Evolutionary conservation across 92 coral and sea anemone species (phyloP).

Genomic region (Phymanthus crucifer): DNA sequence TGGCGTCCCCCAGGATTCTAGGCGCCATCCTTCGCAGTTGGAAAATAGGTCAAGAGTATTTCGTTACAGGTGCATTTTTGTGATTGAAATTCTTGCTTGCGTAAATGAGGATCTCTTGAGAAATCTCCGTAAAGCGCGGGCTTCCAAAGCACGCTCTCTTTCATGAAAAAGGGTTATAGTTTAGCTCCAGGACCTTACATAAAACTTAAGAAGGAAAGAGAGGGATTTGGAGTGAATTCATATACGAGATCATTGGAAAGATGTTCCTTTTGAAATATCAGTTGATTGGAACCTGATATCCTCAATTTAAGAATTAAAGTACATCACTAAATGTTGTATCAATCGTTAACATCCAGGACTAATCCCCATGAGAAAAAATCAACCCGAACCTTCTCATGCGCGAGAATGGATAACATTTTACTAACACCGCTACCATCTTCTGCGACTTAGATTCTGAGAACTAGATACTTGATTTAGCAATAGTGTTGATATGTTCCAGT

Average conservation of each 20-base stretch:
- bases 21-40: constrained; percentile 36
- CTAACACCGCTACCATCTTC: not conserved
- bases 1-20: constrained; percentile 3
- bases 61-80: constrained; percentile 48
- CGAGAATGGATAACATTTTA: not conserved
- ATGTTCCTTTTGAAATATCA: not conserved
- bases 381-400: not conserved
- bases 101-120: constrained; percentile 17
- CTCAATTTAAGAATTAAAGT: not conserved
- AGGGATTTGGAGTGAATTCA: not conserved
- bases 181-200: not conserved
- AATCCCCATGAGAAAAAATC: constrained; percentile 5
- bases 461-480: not conserved
- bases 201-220: not conserved
- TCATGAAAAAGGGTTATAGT: not conserved
- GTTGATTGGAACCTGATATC: not conserved
- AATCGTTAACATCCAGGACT: not conserved
- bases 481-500: not conserved
- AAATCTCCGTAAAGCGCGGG: not conserved
- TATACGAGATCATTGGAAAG: not conserved
- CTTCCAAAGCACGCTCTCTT: not conserved
- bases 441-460: not conserved
- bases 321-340: constrained; percentile 2
- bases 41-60: constrained; percentile 18
- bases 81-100: constrained; percentile 18